phyloP scores from a whole-genome alignment of 2,797 vertebrate species.

The Ficedula albicollis region DNA sequence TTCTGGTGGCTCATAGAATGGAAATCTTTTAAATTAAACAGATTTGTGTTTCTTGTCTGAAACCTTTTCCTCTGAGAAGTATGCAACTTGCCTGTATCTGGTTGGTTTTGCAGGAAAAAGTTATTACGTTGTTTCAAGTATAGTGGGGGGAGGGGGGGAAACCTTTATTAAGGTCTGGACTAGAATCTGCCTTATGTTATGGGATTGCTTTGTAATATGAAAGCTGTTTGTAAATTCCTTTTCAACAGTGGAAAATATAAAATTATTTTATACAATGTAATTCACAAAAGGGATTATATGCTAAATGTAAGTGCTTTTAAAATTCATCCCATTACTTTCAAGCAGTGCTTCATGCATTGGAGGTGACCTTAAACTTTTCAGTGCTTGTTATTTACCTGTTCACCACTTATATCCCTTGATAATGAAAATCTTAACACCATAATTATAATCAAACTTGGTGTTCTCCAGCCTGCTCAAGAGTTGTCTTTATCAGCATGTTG shows the following conservation, averaged over 20 bases:
- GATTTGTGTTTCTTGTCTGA: background rate
- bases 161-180: background rate
- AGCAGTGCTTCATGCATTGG: background rate
- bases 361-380: background rate
- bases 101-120: background rate
- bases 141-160: background rate
- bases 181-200: background rate
- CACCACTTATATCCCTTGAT: background rate
- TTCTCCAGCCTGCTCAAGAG: background rate
- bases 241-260: background rate
- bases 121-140: background rate
- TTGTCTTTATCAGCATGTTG: background rate
- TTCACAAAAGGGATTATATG: background rate
- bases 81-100: background rate
- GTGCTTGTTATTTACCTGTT: background rate
- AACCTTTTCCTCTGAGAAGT: background rate
- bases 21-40: background rate
- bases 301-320: background rate
- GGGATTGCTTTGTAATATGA: background rate
- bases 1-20: background rate
- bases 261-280: background rate
- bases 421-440: background rate
- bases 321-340: background rate
- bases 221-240: background rate
- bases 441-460: background rate